Evolutionary conservation across 2,888 invertebrate genomes (phyloP).

Genomic region (Pemphredon lugubris): DNA sequence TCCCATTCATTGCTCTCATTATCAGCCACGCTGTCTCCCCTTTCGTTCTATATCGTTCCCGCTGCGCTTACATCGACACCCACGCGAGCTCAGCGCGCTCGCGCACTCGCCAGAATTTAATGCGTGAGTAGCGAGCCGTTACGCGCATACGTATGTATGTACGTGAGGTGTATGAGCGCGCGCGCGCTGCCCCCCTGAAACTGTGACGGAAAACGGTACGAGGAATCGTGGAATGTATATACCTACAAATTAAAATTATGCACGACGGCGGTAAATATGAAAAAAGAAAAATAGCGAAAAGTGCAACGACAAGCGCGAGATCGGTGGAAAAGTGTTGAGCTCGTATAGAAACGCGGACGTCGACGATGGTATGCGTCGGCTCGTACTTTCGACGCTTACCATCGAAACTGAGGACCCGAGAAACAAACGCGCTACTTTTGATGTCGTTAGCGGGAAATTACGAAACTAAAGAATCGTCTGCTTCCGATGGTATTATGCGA

Average conservation of each 20-base stretch:
- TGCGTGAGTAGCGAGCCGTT: conserved; percentile 5
- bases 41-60: conserved; percentile 50
- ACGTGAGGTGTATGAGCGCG: not conserved
- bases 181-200: not conserved
- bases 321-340: too few relatives aligned
- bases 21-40: conserved; percentile 59
- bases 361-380: too few relatives aligned
- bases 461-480: too few relatives aligned
- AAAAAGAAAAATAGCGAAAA: too few relatives aligned
- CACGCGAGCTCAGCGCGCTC: conserved; percentile 7
- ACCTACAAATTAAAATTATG: conserved; percentile 35
- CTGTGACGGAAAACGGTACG: not conserved
- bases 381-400: too few relatives aligned
- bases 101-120: conserved; percentile 27
- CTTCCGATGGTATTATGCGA: too few relatives aligned
- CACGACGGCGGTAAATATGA: not conserved
- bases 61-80: conserved; percentile 29
- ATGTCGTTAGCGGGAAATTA: too few relatives aligned
- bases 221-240: not conserved
- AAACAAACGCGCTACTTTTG: too few relatives aligned
- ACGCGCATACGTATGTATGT: conserved; percentile 17
- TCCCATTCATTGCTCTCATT: conserved; percentile 72
- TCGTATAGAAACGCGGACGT: too few relatives aligned
- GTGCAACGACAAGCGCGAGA: too few relatives aligned
- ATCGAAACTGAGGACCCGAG: too few relatives aligned